Percentiles rank a stretch among this genome's conserved stretches.
Evolutionary conservation across 1,140 invertebrate species (phyloP).

Genomic region (Papilio polyxenes): DNA sequence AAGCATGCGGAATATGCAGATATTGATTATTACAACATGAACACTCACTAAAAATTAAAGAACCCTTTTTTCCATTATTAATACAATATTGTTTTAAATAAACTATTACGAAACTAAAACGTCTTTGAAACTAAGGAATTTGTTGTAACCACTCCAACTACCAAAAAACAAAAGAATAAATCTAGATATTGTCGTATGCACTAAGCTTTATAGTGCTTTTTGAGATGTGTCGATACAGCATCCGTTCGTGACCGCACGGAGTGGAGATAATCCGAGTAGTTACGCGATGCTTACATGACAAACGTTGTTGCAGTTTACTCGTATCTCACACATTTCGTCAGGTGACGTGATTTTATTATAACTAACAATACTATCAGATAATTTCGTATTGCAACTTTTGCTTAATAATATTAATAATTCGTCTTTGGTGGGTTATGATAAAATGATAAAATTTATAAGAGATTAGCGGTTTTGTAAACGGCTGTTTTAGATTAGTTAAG

Average conservation of each 20-base stretch:
- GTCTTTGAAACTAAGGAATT: no score
- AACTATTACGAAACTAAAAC: no score
- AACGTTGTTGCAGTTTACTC: background rate
- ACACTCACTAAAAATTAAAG: no score
- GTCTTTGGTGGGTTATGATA: background rate
- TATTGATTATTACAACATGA: no score
- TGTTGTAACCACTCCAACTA: no score
- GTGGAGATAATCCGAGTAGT: conserved; percentile 14
- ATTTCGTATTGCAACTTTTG: background rate
- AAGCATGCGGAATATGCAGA: no score
- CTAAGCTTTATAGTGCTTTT: conserved; percentile 7
- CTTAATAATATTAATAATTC: background rate
- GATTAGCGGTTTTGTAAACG: no score
- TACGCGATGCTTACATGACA: conserved; percentile 22
- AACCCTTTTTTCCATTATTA: no score
- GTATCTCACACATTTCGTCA: conserved; percentile 2
- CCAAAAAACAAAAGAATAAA: conserved; percentile 4
- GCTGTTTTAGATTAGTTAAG: no score
- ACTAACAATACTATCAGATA: background rate
- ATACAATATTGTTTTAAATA: no score
- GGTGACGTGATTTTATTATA: background rate
- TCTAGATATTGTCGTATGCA: background rate
- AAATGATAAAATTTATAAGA: background rate
- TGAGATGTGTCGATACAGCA: conserved; percentile 22
- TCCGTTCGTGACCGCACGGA: conserved; percentile 21